These are phyloP conservation scores for Chironomus striatipennis DNA, from an alignment of 1,140 invertebrate genomes.

Conservation along the genomic window DNA sequence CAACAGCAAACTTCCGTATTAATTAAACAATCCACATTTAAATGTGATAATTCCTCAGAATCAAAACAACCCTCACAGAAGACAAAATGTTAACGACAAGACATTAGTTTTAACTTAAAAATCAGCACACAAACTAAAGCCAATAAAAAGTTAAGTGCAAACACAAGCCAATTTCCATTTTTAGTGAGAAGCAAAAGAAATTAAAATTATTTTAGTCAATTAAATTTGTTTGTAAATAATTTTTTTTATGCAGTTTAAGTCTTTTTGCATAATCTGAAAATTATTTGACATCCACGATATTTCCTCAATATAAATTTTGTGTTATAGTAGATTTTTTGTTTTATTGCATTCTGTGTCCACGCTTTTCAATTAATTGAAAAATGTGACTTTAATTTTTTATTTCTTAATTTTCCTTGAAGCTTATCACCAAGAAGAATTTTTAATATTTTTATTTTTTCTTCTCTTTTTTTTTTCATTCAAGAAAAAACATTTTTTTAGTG, in stretches of 20 bases:
- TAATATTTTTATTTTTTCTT: too few relatives aligned
- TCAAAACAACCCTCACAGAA: too few relatives aligned
- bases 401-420: conserved; percentile 7
- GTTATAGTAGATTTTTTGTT: background rate
- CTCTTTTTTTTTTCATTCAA: too few relatives aligned
- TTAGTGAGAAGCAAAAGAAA: too few relatives aligned
- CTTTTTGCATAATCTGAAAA: background rate
- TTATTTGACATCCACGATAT: background rate
- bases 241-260: too few relatives aligned
- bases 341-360: background rate
- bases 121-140: background rate
- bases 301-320: background rate
- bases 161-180: conserved; percentile 7
- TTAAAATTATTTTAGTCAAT: too few relatives aligned
- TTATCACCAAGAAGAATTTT: background rate
- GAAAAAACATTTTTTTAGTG: background rate
- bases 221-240: too few relatives aligned
- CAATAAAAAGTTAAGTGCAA: background rate
- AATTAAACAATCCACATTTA: too few relatives aligned
- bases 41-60: too few relatives aligned
- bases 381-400: background rate
- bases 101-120: too few relatives aligned
- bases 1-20: too few relatives aligned
- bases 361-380: background rate
- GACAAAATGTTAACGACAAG: too few relatives aligned